These are phyloP conservation scores for Anarsia innoxiella DNA, from an alignment of 2,888 invertebrate species.

Conservation along the genomic window DNA sequence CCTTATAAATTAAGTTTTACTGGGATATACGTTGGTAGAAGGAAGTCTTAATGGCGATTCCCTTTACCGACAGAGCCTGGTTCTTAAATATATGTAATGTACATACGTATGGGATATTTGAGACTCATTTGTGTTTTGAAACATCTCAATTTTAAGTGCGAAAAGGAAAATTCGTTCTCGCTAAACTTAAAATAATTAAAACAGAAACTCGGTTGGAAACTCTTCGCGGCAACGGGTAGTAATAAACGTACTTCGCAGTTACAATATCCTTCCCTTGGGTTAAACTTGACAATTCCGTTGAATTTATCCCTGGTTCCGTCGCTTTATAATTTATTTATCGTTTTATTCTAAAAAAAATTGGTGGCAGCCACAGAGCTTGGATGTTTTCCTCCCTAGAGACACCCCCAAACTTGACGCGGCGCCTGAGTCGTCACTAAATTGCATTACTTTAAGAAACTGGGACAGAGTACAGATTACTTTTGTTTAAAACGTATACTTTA, in stretches of 20 bases:
- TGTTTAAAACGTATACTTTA: too few relatives aligned
- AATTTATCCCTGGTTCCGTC: slow-evolving; percentile 12
- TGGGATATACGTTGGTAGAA: too few relatives aligned
- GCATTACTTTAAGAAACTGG: not conserved
- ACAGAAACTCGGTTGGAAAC: not conserved
- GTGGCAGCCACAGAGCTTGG: slow-evolving; percentile 19
- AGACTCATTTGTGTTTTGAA: too few relatives aligned
- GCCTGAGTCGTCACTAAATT: slow-evolving; percentile 22
- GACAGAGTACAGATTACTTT: not conserved
- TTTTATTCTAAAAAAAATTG: slow-evolving; percentile 22
- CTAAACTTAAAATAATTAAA: slow-evolving; percentile 1
- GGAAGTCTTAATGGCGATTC: too few relatives aligned
- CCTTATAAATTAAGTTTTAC: too few relatives aligned
- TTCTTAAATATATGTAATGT: too few relatives aligned
- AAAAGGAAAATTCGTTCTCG: too few relatives aligned
- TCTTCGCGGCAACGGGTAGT: not conserved
- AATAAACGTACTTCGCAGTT: slow-evolving; percentile 4
- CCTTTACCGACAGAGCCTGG: too few relatives aligned
- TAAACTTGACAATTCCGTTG: slow-evolving; percentile 2
- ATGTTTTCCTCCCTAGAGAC: slow-evolving; percentile 22
- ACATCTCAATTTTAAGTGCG: too few relatives aligned
- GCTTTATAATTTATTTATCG: slow-evolving; percentile 27
- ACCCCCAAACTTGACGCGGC: slow-evolving; percentile 25
- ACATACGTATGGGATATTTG: too few relatives aligned
- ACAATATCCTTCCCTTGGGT: slow-evolving; percentile 3